phyloP scores from a whole-genome alignment of 2,113 vertebrate genomes.

The Eretmodus cyanostictus region DNA sequence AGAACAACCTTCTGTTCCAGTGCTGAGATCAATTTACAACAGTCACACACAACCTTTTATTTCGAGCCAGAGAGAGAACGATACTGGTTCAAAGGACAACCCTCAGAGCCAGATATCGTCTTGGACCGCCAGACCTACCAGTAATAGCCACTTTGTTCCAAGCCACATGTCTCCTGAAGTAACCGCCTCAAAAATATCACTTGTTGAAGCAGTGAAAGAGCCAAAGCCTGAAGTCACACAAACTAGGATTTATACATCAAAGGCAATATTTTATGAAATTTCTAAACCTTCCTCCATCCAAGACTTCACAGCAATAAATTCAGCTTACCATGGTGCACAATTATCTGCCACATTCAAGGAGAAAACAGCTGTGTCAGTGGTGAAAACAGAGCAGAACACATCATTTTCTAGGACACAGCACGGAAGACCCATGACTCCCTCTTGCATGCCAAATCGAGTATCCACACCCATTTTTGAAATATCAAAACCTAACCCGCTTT shows the following conservation, averaged over 20 bases:
- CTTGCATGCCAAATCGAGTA: slow-evolving; percentile 22
- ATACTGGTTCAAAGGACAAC: not conserved
- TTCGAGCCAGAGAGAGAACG: slow-evolving; percentile 37
- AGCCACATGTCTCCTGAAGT: slow-evolving; percentile 18
- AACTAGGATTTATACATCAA: slow-evolving; percentile 58
- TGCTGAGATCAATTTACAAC: slow-evolving; percentile 32
- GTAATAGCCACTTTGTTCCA: slow-evolving; percentile 4
- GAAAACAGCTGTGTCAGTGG: not conserved
- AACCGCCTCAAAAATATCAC: slow-evolving; percentile 17
- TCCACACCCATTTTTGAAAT: slow-evolving; percentile 55
- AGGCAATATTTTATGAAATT: slow-evolving; percentile 64
- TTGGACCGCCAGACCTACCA: not conserved
- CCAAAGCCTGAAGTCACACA: slow-evolving; percentile 8
- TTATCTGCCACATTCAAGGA: not conserved
- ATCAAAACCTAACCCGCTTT: slow-evolving; percentile 49
- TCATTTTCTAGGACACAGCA: not conserved
- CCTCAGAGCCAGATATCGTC: not conserved
- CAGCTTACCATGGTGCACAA: slow-evolving; percentile 8
- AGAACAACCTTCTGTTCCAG: slow-evolving; percentile 35
- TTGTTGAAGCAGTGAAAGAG: slow-evolving; percentile 13
- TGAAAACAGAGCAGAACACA: slow-evolving; percentile 17
- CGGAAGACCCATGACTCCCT: slow-evolving; percentile 44
- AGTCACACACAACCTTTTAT: slow-evolving; percentile 29
- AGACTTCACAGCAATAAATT: slow-evolving; percentile 24
- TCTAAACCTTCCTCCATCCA: slow-evolving; percentile 53